phyloP scores from a whole-genome alignment of 1,140 invertebrate genomes.

The Olivierus martensii region DNA sequence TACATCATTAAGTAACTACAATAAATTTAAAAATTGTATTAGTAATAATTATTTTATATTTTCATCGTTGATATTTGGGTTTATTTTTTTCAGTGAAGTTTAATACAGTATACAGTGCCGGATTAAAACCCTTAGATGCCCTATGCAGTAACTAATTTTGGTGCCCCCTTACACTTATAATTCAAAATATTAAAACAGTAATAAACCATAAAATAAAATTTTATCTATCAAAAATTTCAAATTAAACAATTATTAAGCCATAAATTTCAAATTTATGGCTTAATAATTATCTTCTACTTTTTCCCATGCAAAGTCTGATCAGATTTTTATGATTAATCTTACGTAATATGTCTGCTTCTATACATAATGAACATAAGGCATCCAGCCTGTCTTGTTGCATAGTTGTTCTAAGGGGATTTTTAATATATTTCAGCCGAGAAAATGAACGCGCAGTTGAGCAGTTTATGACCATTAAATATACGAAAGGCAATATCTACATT shows the following conservation, averaged over 20 bases:
- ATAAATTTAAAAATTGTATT: too few relatives aligned
- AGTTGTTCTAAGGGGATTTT: conserved; percentile 4
- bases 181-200: too few relatives aligned
- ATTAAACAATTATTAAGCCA: background rate
- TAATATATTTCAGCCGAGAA: conserved; percentile 10
- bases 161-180: too few relatives aligned
- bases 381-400: conserved; percentile 1
- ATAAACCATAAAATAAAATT: too few relatives aligned
- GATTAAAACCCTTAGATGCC: too few relatives aligned
- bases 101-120: too few relatives aligned
- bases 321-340: background rate
- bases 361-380: conserved; percentile 2
- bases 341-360: conserved; percentile 1
- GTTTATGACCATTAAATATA: conserved; percentile 9
- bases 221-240: too few relatives aligned
- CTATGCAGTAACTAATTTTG: too few relatives aligned
- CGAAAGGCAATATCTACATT: conserved; percentile 8
- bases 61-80: too few relatives aligned
- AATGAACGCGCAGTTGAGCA: conserved; percentile 7
- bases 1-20: too few relatives aligned
- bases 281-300: background rate
- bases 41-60: too few relatives aligned
- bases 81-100: too few relatives aligned
- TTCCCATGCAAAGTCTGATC: background rate
- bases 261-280: background rate